These are phyloP conservation scores for Pelobates cultripes DNA, from an alignment of 2,797 vertebrate species.

Conservation along the genomic window DNA sequence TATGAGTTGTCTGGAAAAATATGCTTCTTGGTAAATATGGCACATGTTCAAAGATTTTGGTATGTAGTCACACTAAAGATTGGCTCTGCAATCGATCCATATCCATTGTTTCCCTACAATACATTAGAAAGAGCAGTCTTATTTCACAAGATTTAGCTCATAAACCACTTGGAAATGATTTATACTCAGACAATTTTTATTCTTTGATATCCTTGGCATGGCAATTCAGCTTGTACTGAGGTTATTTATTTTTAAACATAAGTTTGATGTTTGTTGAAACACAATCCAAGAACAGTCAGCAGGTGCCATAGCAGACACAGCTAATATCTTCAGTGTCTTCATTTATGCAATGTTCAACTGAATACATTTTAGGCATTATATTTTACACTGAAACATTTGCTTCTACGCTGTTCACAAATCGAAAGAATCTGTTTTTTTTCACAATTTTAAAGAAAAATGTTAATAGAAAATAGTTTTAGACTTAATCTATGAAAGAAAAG, in stretches of 20 bases:
- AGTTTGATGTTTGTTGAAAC: neutral
- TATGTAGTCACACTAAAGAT: too few relatives aligned
- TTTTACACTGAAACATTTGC: neutral
- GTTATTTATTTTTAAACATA: neutral
- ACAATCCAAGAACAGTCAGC: neutral
- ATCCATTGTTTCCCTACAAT: too few relatives aligned
- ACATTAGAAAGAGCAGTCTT: neutral
- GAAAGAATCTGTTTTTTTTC: neutral
- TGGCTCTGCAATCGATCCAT: too few relatives aligned
- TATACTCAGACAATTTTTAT: neutral
- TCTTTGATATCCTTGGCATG: neutral
- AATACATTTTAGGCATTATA: neutral
- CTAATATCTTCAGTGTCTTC: neutral
- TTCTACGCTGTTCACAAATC: neutral
- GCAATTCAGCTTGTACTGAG: neutral
- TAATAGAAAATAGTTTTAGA: too few relatives aligned
- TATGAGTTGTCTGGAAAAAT: too few relatives aligned
- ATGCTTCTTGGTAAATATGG: too few relatives aligned
- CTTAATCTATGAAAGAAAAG: too few relatives aligned
- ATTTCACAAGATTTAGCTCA: neutral
- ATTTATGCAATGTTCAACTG: neutral
- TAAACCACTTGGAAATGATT: neutral
- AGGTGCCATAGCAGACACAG: neutral
- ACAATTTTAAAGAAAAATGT: too few relatives aligned
- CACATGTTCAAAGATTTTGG: too few relatives aligned